A percentile compares a stretch with the other conserved stretches of the same genome.
Conservation (phyloP, 2,113 vertebrate genomes). For the Chaenogobius annularis region DNA sequence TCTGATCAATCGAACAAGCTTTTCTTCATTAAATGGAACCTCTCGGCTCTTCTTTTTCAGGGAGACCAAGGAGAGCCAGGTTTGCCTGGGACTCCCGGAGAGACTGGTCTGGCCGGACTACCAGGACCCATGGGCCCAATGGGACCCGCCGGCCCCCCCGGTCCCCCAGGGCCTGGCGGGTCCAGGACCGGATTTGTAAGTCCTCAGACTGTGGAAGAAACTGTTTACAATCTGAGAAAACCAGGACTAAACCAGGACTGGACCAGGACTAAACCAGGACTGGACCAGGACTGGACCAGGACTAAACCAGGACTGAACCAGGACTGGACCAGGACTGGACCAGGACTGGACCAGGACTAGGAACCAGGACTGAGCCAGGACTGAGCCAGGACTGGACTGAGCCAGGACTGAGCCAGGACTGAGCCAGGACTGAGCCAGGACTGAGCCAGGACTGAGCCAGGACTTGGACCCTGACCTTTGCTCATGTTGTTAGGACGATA, state of each 20-base stretch:
- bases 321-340: background rate
- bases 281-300: background rate
- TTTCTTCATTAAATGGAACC: background rate
- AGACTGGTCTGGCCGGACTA: constrained; percentile 82
- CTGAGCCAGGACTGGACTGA: too few species aligned
- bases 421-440: background rate
- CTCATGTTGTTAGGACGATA: constrained; percentile 82
- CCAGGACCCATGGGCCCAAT: constrained; percentile 88
- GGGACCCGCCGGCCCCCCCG: constrained; percentile 84
- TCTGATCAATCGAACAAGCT: too few species aligned
- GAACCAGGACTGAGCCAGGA: background rate
- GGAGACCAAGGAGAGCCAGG: constrained; percentile 82
- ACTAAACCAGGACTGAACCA: background rate
- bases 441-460: background rate
- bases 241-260: background rate
- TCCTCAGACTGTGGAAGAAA: constrained; percentile 32
- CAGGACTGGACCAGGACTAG: background rate
- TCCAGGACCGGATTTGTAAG: constrained; percentile 89
- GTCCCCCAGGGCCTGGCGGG: constrained; percentile 76
- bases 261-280: background rate
- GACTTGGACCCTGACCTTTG: background rate
- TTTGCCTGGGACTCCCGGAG: constrained; percentile 74
- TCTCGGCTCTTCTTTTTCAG: constrained; percentile 59
- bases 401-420: background rate
- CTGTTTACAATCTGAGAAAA: too few species aligned